Evolutionary conservation across 2,888 invertebrate genomes (phyloP).

Genomic region (Trichopoda pennipes): DNA sequence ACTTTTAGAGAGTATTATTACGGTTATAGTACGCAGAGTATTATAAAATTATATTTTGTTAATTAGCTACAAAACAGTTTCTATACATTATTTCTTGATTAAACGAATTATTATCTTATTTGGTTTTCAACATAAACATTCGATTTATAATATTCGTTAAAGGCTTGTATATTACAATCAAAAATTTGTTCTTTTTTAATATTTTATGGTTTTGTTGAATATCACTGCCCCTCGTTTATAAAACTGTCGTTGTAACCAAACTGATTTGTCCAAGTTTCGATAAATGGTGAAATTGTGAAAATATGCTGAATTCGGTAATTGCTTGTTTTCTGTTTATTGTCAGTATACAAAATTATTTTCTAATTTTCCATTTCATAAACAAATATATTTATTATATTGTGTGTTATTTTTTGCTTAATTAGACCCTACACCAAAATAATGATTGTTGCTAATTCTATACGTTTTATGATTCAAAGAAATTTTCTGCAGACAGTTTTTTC

Average conservation of each 20-base stretch:
- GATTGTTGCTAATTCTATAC: too few relatives aligned
- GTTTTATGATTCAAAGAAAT: too few relatives aligned
- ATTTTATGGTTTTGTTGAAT: slow-evolving; percentile 4
- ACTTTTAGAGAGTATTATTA: too few relatives aligned
- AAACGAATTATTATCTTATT: background rate
- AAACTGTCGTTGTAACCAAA: background rate
- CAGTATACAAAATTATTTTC: slow-evolving; percentile 64
- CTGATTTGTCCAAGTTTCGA: slow-evolving; percentile 33
- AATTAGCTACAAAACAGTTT: background rate
- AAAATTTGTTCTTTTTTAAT: background rate
- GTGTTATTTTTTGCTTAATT: slow-evolving; percentile 13
- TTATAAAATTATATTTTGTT: too few relatives aligned
- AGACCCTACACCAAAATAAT: slow-evolving; percentile 31
- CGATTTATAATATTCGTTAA: slow-evolving; percentile 36
- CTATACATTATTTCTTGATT: background rate
- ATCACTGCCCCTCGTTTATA: background rate
- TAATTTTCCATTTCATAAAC: slow-evolving; percentile 68
- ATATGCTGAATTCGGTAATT: slow-evolving; percentile 70
- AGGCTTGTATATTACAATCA: background rate
- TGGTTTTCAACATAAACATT: background rate
- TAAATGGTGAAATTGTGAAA: slow-evolving; percentile 61
- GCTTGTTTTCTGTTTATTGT: slow-evolving; percentile 68
- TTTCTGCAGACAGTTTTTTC: too few relatives aligned
- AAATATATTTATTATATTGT: slow-evolving; percentile 67
- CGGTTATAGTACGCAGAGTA: too few relatives aligned